phyloP scores from a whole-genome alignment of 2,888 invertebrate species.

The Drosophila peninsularis region DNA sequence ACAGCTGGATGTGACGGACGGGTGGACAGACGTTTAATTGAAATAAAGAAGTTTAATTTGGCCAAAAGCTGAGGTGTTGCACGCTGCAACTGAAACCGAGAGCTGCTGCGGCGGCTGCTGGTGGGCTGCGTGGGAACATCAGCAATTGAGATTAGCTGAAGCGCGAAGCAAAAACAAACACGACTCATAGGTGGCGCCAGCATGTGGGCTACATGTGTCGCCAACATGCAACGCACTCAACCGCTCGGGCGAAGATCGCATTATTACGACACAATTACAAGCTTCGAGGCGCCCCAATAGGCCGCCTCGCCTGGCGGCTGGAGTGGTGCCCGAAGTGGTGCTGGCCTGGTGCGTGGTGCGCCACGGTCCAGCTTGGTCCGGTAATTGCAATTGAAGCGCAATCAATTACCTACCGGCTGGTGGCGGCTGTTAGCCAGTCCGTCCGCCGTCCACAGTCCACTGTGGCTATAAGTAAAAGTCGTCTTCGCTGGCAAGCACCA shows the following conservation, averaged over 20 bases:
- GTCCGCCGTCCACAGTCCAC: conserved; percentile 18
- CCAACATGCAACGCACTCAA: conserved; percentile 47
- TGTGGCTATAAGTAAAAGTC: conserved; percentile 54
- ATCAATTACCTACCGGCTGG: conserved; percentile 82
- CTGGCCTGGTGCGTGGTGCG: conserved; percentile 18
- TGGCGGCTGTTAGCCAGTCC: conserved; percentile 56
- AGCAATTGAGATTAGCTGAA: conserved; percentile 44
- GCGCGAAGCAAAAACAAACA: conserved; percentile 34
- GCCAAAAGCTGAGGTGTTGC: conserved; percentile 67
- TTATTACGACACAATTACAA: conserved; percentile 80
- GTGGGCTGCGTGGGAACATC: conserved; percentile 66
- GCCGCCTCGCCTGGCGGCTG: conserved; percentile 8
- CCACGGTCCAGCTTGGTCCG: conserved; percentile 44
- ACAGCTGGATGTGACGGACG: conserved; percentile 9
- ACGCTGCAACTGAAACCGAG: conserved; percentile 36
- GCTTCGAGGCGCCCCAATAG: conserved; percentile 41
- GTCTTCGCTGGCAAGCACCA: conserved; percentile 57
- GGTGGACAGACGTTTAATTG: conserved; percentile 63
- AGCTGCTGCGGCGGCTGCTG: conserved; percentile 18
- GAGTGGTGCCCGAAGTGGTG: conserved; percentile 9
- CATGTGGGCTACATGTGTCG: conserved; percentile 63
- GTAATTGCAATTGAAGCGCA: conserved; percentile 80
- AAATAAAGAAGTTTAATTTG: conserved; percentile 79
- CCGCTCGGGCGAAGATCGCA: conserved; percentile 47
- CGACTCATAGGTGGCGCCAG: conserved; percentile 68